phyloP scores from a whole-genome alignment of 2,888 invertebrate species.

The Eupithecia exiguata region DNA sequence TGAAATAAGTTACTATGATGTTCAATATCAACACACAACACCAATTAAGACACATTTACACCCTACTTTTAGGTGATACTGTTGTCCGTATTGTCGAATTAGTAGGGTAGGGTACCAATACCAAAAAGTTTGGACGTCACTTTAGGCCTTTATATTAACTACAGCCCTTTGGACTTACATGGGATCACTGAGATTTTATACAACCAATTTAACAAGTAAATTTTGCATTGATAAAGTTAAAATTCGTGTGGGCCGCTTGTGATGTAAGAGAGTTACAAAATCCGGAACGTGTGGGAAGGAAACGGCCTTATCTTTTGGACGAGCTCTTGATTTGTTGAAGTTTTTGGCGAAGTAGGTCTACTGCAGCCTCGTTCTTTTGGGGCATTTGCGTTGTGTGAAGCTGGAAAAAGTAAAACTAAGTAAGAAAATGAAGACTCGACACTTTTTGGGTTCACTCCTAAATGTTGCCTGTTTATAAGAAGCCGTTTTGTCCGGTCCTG shows the following conservation, averaged over 20 bases:
- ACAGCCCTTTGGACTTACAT: constrained; percentile 57
- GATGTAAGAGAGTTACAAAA: constrained; percentile 61
- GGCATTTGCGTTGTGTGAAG: constrained; percentile 72
- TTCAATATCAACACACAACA: constrained; percentile 21
- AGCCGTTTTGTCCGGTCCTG: no score
- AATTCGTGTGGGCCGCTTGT: constrained; percentile 38
- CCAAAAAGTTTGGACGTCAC: constrained; percentile 50
- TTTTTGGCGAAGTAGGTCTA: constrained; percentile 78
- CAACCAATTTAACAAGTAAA: constrained; percentile 21
- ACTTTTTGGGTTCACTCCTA: background rate
- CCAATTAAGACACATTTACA: constrained; percentile 24
- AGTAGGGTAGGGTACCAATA: constrained; percentile 47
- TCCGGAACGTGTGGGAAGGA: constrained; percentile 47
- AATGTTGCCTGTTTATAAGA: background rate
- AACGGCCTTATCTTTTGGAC: constrained; percentile 76
- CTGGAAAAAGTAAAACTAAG: constrained; percentile 53
- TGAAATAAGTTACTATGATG: constrained; percentile 1
- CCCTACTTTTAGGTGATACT: constrained; percentile 37
- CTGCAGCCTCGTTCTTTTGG: constrained; percentile 76
- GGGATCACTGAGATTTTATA: constrained; percentile 21
- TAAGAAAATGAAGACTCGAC: background rate
- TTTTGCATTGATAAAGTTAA: constrained; percentile 20
- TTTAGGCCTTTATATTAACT: constrained; percentile 47
- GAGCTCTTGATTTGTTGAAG: constrained; percentile 82
- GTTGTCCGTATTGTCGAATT: constrained; percentile 27